Base-by-base conservation (phyloP, 2,113 vertebrate genomes). In the Nymphicus hollandicus region DNA sequence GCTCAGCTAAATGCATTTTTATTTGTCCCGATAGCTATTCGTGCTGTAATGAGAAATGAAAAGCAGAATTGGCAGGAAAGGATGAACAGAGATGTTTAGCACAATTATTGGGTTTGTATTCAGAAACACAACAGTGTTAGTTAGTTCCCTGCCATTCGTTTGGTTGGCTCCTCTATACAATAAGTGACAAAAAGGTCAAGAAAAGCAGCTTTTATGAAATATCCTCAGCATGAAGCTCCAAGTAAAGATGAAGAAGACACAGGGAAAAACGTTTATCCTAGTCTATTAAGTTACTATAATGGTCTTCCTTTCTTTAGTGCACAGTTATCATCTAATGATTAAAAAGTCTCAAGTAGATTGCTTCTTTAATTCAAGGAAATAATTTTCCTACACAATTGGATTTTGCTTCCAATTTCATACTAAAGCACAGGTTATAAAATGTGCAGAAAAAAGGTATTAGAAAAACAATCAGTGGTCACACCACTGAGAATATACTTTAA, bases 241-340 rank as follows among this genome's bases (percentile, higher is more conserved):
- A 96, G 76, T 93, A 96, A 94, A 96, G 93, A 96, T 87, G 83
- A 96, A 92, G 86, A 69, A 66, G 91, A 84, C 61, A 56, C 39
- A 88, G 70, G 53, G 80, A 15, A 64, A 91, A 95, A 93, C 53
- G 13, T 96, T 94, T 92, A 94, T 95, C 96, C 95, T 76, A 65
- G 69, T 94, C 95, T 95, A 95, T 96, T 96, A 96, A 96, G 91
- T 94, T 76, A 72, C 92, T 87, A 87, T 91, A 96, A 97, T 87
- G 66, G 91, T 96, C 95, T 95, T 89, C 77, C 66, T 89, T 95
- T 92, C 93, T 94, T 88, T 73, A 84, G 77, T 31, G 31, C 83
- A 69, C 69, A 81, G 95, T 94, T 95, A 93, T 71, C 88, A 86
- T 83, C 88, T 64, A 70, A 95, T 94, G 94, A 96, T 97, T 96